Conservation (phyloP, 2,113 vertebrate genomes). For the Lipophrys pholis region DNA sequence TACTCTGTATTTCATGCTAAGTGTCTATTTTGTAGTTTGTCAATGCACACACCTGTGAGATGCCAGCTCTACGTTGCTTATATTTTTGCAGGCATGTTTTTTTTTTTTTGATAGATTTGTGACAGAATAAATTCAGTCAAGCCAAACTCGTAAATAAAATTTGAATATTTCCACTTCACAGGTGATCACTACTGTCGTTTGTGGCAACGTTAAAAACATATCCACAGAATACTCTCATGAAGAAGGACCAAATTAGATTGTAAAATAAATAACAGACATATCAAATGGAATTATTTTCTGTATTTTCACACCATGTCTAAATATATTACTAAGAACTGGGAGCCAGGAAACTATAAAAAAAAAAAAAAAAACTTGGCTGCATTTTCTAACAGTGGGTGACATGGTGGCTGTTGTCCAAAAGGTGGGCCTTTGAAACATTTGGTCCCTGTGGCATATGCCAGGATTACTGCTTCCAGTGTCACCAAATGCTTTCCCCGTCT, state of each 20-base stretch:
- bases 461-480: conserved; percentile 71
- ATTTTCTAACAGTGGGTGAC: conserved; percentile 45
- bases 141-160: not conserved
- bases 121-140: not conserved
- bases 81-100: not conserved
- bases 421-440: conserved; percentile 77
- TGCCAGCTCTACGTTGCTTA: not conserved
- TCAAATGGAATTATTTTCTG: not conserved
- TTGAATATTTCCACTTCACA: not conserved
- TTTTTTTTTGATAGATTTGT: not conserved
- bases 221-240: not conserved
- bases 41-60: not conserved
- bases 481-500: conserved; percentile 72
- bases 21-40: not conserved
- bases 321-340: not conserved
- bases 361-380: not conserved
- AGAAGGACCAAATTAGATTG: not conserved
- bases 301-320: not conserved
- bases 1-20: conserved; percentile 14
- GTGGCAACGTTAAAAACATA: not conserved
- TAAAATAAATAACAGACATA: conserved; percentile 1
- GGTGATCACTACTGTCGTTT: not conserved
- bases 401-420: conserved; percentile 63
- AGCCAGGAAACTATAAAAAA: conserved; percentile 9
- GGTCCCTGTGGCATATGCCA: conserved; percentile 76